phyloP scores from a whole-genome alignment of 1,140 invertebrate species.

The Pentalonia nigronervosa region DNA sequence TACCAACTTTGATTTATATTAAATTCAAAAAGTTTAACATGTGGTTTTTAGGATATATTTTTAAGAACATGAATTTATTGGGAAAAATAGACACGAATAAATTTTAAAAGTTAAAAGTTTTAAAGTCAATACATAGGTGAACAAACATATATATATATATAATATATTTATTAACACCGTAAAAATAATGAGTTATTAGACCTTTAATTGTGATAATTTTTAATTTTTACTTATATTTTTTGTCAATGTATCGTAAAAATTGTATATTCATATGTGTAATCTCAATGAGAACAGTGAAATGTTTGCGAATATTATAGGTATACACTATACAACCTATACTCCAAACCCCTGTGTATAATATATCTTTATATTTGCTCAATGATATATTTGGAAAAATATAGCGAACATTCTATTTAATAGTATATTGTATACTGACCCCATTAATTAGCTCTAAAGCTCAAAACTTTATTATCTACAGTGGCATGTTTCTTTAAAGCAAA shows the following conservation, averaged over 20 bases:
- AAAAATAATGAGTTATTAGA: background rate
- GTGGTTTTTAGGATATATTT: background rate
- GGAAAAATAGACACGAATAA: background rate
- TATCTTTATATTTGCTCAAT: background rate
- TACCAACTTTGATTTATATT: conserved; percentile 29
- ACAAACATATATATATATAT: background rate
- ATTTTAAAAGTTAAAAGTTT: background rate
- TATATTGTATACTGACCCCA: background rate
- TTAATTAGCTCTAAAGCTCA: background rate
- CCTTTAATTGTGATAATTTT: background rate
- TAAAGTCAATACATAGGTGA: background rate
- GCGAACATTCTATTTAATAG: background rate
- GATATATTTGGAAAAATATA: background rate
- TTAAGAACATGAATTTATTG: background rate
- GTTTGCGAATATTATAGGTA: background rate
- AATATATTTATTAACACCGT: background rate
- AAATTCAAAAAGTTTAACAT: conserved; percentile 22
- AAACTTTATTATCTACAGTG: background rate
- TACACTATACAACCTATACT: background rate
- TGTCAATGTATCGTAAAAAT: background rate
- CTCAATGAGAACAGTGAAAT: background rate
- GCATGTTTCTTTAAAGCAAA: background rate
- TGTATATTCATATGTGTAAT: background rate
- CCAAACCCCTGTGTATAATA: background rate
- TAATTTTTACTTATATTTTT: background rate